Conservation (phyloP, 2,888 invertebrate genomes). For the Halictus quadricinctus region DNA sequence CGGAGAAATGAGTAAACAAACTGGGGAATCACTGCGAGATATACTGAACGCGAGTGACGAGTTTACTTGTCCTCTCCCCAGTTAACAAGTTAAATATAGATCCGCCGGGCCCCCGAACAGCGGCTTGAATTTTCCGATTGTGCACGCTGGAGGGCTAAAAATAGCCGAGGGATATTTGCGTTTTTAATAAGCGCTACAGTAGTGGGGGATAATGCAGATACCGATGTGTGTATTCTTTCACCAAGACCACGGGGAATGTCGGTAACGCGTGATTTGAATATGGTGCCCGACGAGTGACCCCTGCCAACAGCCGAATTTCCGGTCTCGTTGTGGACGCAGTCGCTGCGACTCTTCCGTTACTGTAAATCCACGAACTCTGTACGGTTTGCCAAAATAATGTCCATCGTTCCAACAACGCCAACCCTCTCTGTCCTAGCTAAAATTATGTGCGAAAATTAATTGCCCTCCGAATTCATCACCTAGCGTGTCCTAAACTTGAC, state of each 20-base stretch:
- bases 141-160: not conserved
- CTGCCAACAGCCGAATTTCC: constrained; percentile 2
- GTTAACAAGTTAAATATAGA: not conserved
- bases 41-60: not conserved
- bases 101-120: not conserved
- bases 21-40: not conserved
- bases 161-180: not conserved
- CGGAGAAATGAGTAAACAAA: not conserved
- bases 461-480: too few relatives aligned
- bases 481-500: too few relatives aligned
- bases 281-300: not conserved
- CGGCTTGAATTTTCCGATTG: constrained; percentile 1
- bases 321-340: not conserved
- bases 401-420: not conserved
- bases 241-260: not conserved
- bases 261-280: not conserved
- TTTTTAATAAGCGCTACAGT: not conserved
- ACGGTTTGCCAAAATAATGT: not conserved
- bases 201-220: not conserved
- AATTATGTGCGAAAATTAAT: not conserved
- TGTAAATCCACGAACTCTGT: not conserved
- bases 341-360: not conserved
- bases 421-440: not conserved
- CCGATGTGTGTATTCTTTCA: not conserved
- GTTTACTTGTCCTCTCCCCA: not conserved